Conservation (phyloP, 2,888 invertebrate species). For the Perithous albicinctus region DNA sequence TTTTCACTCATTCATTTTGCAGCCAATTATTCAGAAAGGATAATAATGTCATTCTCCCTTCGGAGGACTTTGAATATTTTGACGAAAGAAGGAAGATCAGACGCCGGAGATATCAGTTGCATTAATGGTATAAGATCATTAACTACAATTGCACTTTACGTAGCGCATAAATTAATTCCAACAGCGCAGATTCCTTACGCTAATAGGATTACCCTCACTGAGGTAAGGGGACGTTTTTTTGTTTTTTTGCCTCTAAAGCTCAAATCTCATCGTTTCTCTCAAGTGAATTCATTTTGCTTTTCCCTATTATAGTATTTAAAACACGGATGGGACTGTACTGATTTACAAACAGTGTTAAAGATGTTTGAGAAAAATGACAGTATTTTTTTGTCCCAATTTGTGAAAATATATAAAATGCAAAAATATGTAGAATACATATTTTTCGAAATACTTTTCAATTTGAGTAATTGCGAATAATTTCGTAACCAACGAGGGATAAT, state of each 20-base stretch:
- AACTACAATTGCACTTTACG: constrained; percentile 87
- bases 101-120: constrained; percentile 87
- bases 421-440: too few species aligned
- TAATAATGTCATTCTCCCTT: constrained; percentile 88
- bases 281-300: constrained; percentile 1
- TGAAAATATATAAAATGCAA: too few species aligned
- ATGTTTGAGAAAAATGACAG: too few species aligned
- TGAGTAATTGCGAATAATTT: too few species aligned
- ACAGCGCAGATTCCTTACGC: constrained; percentile 88
- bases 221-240: constrained; percentile 85
- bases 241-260: not conserved
- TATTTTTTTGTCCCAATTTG: too few species aligned
- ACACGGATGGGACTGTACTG: too few species aligned
- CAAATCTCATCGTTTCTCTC: not conserved
- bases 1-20: too few species aligned
- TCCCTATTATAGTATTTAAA: constrained; percentile 24
- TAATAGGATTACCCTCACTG: constrained; percentile 87
- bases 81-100: constrained; percentile 85
- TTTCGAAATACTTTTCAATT: too few species aligned
- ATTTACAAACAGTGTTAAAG: too few species aligned
- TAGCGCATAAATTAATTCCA: constrained; percentile 89
- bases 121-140: constrained; percentile 90
- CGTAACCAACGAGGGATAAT: too few species aligned
- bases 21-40: constrained; percentile 83
- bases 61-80: constrained; percentile 88